Conservation (phyloP, 2,888 invertebrate species). For the Caenorhabditis becei region DNA sequence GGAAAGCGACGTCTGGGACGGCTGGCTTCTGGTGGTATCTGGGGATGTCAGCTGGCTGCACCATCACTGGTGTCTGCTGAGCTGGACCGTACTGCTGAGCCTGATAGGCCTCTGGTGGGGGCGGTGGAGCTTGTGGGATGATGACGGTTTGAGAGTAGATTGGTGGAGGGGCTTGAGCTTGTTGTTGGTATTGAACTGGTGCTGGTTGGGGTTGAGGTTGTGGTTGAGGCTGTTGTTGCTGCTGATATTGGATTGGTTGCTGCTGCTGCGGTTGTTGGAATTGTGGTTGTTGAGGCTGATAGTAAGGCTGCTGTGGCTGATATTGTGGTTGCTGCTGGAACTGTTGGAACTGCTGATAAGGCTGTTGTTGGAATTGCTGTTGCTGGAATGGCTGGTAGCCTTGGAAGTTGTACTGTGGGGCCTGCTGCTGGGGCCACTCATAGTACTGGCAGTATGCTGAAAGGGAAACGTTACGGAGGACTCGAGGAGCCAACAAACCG, state of each 20-base stretch:
- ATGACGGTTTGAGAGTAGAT: constrained; percentile 62
- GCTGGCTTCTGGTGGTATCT: constrained; percentile 48
- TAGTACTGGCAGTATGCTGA: constrained; percentile 49
- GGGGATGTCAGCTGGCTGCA: constrained; percentile 54
- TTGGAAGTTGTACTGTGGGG: not conserved
- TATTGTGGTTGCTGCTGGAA: constrained; percentile 15
- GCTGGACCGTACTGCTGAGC: constrained; percentile 48
- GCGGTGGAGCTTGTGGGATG: constrained; percentile 60
- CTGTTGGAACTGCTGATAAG: constrained; percentile 17
- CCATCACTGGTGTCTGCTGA: constrained; percentile 47
- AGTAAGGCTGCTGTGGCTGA: constrained; percentile 52
- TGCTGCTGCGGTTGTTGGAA: constrained; percentile 51
- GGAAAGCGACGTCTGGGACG: constrained; percentile 32
- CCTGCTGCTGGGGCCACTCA: constrained; percentile 55
- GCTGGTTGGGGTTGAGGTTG: constrained; percentile 44
- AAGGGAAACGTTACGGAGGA: too few relatives aligned
- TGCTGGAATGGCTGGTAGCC: not conserved
- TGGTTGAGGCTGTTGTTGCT: constrained; percentile 20
- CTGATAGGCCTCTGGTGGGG: constrained; percentile 62
- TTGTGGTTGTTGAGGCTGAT: constrained; percentile 45
- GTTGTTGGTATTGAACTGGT: constrained; percentile 31
- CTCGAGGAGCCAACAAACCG: constrained; percentile 16
- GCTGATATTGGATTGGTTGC: constrained; percentile 55
- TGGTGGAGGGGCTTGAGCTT: constrained; percentile 49
- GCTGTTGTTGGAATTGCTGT: not conserved